Evolutionary conservation across 1,140 invertebrate genomes (phyloP), one percentile per base, ranked within the genome.

Genomic region (Papilio dardanus): DNA sequence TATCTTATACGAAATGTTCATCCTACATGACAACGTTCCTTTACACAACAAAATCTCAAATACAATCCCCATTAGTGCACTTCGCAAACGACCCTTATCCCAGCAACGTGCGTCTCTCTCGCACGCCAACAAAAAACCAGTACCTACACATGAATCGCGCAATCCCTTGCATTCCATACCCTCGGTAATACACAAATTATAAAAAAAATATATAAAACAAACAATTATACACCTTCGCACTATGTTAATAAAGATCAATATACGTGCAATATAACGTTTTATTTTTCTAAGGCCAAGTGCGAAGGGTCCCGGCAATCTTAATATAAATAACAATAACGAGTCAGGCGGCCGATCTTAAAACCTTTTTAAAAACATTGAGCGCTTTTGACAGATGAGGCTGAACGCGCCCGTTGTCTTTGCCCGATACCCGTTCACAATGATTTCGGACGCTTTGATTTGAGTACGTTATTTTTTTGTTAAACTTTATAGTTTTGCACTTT

Each of bases 281-380:
- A 79, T 87, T 88, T 90, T 88, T 89, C 89, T 84, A 74, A 80
- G 74, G 67, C 83, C 84, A 92, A 89, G 88, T 92, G 88, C 89
- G 86, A 91, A 92, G 90, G 91, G 90, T 89, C 88, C 71, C 81
- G 83, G 88, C 89, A 92, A 89, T 81, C 80, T 89, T 85, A 88
- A 89, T 92, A 91, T 91, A 91, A 91, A 92, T 92, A 92, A 92
- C 89, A 92, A 92, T 91, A 91, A 91, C 86, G 86, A 88, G 81
- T 87, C 85, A 79, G 80, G 83, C 83, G 85, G 84, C 77, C 81
- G 85, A 84, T 86, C 81, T 85, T 84, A 84, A 84, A 86, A 88
- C 84, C 85, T 88, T 89, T 88, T 89, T 88, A 83, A 83, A 89
- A 90, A 91, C 86, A 87, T 88, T 89, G 89, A 89, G 81, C 84